phyloP scores from a whole-genome alignment of 2,888 invertebrate species.

The Philereme vetulata region DNA sequence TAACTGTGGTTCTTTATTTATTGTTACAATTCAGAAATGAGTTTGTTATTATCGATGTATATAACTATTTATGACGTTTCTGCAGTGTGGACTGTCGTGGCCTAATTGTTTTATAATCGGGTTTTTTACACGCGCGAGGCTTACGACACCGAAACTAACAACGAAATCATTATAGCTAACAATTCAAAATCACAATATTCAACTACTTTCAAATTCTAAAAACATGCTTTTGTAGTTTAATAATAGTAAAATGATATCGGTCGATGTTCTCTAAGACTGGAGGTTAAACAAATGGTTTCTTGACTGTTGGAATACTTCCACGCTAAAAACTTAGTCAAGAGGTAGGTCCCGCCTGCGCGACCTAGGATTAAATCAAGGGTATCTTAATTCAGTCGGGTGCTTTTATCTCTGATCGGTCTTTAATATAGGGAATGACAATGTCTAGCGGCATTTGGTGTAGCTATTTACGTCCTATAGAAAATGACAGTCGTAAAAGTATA shows the following conservation, averaged over 20 bases:
- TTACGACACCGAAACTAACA: constrained; percentile 34
- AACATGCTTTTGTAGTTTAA: constrained; percentile 41
- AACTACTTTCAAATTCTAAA: constrained; percentile 18
- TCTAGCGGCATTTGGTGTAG: constrained; percentile 56
- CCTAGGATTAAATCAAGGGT: constrained; percentile 28
- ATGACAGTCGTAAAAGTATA: constrained; percentile 51
- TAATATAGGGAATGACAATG: constrained; percentile 49
- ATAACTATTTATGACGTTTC: constrained; percentile 46
- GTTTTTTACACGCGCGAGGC: constrained; percentile 20
- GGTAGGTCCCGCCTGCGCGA: constrained; percentile 14
- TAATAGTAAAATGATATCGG: constrained; percentile 38
- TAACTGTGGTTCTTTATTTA: constrained; percentile 51
- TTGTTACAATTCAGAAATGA: constrained; percentile 44
- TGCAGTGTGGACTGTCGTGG: constrained; percentile 43
- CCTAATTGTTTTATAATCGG: constrained; percentile 40
- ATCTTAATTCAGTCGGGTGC: constrained; percentile 53
- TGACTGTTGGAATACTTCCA: constrained; percentile 23
- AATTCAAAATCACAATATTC: constrained; percentile 19
- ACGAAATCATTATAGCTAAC: constrained; percentile 35
- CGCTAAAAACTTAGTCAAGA: constrained; percentile 8
- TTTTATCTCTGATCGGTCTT: constrained; percentile 54
- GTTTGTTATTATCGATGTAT: constrained; percentile 41
- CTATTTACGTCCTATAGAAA: constrained; percentile 53
- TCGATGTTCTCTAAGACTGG: constrained; percentile 43
- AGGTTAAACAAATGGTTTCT: constrained; percentile 16